phyloP scores from a whole-genome alignment of 2,797 vertebrate species.

The Gambelia wislizenii region DNA sequence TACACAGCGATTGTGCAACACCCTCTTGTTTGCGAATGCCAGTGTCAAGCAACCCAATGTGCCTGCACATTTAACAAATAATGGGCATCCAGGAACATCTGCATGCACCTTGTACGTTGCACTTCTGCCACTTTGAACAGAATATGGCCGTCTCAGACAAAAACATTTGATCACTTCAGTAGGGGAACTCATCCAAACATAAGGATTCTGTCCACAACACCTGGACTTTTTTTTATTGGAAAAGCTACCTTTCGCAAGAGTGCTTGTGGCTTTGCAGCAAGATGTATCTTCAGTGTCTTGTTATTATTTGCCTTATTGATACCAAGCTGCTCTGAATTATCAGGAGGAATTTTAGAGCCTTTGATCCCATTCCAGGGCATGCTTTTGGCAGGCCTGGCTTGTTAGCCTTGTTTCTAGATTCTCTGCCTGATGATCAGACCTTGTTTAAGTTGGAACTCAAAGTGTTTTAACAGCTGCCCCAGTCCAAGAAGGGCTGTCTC shows the following conservation, averaged over 20 bases:
- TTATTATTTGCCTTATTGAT: slow-evolving; percentile 13
- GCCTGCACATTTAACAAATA: no score
- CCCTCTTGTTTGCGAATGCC: no score
- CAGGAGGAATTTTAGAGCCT: slow-evolving; percentile 28
- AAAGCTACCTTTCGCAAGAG: not conserved
- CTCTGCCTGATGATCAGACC: slow-evolving; percentile 35
- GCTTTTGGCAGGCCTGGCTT: slow-evolving; percentile 50
- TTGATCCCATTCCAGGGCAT: slow-evolving; percentile 38
- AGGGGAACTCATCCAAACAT: no score
- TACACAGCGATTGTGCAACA: no score
- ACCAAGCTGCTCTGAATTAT: slow-evolving; percentile 5
- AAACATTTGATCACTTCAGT: no score
- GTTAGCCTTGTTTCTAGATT: slow-evolving; percentile 54
- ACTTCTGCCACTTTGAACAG: no score
- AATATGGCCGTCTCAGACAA: no score
- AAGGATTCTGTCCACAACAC: no score
- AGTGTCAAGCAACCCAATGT: no score
- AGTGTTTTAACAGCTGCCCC: slow-evolving; percentile 73
- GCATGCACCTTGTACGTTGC: no score
- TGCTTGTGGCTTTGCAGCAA: not conserved
- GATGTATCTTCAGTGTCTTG: not conserved
- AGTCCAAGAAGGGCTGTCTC: slow-evolving; percentile 39
- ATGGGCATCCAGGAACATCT: no score
- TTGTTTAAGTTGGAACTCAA: slow-evolving; percentile 71
- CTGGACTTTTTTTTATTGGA: rapidly evolving